Evolutionary conservation across 2,797 vertebrate species (phyloP), one percentile per base, ranked within the genome.

Genomic region (Xenops minutus): DNA sequence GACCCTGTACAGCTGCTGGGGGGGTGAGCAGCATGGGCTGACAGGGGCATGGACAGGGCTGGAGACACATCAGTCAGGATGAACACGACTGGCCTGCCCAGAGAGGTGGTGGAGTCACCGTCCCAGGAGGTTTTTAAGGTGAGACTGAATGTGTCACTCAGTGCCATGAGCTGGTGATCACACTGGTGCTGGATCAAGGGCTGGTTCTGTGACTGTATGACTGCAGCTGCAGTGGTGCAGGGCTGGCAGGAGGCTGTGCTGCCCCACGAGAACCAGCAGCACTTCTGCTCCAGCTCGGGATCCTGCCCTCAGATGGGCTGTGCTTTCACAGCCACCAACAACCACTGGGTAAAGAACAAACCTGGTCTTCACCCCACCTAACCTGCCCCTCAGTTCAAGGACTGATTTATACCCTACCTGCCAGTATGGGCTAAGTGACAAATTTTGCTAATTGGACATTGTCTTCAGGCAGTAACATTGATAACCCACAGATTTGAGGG

Each of bases 381-480:
- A 80, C 41, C 29, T 37, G 41, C 16, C 51, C 18, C 1, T 55
- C 52, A 54, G 36, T 63, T 54, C 55, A 64, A 93, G 51, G 61
- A 55, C 37, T 62, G 61, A 41, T 32, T 59, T 68, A 92, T 29
- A 67, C 10, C 36, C 29, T 23, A 52, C 49, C n/a, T 29, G 56
- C 52, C 24, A 66, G 64, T 41, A 52, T 11, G n/a, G 20, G 22
- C 6, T 46, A 80, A 54, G 58, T 2, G 30, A 89, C 44, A 86
- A 46, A 54, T 79, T 54, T 41, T 77, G 32, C 67, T 93, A 92
- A 89, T 7, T 71, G 66, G 37, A 73, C 10, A 4, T 29, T 89
- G 27, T 66, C 89, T 87, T 63, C 77, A 49, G 56, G 63, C 43
- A 76, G 6, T 76, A 86, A 96, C 48, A 71, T 76, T 56, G 88